A percentile compares a stretch with the other conserved stretches of the same genome.
phyloP scores from a whole-genome alignment of 2,113 vertebrate genomes.

The Halichoerus grypus region DNA sequence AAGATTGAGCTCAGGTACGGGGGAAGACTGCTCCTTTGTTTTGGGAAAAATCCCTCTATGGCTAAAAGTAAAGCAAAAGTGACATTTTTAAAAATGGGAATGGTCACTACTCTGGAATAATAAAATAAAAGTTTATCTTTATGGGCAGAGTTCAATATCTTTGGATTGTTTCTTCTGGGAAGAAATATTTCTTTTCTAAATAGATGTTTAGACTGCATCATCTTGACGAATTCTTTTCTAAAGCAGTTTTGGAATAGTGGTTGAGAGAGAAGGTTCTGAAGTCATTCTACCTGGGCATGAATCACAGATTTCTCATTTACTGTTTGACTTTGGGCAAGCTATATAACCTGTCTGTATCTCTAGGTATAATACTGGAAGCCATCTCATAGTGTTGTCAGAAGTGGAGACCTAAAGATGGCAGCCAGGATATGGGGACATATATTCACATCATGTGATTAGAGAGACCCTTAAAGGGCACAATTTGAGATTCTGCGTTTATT shows the following conservation, averaged over 20 bases:
- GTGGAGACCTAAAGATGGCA: not conserved
- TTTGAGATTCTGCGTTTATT: not conserved
- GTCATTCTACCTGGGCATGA: not conserved
- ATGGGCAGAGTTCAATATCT: not conserved
- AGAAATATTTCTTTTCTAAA: not conserved
- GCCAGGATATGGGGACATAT: not conserved
- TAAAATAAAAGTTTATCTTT: not conserved
- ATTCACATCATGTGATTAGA: not conserved
- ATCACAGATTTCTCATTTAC: not conserved
- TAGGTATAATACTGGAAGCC: not conserved
- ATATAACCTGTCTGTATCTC: not conserved
- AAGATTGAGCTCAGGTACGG: not conserved
- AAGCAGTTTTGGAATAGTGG: not conserved
- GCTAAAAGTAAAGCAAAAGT: not conserved
- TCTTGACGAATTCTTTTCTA: not conserved
- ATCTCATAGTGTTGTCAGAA: not conserved
- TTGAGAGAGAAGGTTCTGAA: not conserved
- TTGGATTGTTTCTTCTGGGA: not conserved
- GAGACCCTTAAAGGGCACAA: not conserved
- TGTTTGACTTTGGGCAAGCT: not conserved
- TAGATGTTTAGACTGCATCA: not conserved
- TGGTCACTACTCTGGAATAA: not conserved
- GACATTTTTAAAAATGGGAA: not conserved
- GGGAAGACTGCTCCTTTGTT: not conserved
- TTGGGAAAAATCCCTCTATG: not conserved